Conservation (phyloP, 2,888 invertebrate genomes). For the Drosophila ezoana region DNA sequence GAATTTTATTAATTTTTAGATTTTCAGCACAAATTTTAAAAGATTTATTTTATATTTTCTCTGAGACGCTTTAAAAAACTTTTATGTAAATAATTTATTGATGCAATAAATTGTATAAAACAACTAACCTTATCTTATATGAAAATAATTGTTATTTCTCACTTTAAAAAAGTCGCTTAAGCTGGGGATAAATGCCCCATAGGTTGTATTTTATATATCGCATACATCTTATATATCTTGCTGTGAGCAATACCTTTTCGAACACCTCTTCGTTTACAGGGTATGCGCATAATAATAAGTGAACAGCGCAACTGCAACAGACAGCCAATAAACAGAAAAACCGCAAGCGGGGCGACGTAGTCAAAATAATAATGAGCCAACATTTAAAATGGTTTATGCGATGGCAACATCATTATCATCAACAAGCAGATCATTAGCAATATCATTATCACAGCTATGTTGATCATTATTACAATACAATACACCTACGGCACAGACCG, state of each 20-base stretch:
- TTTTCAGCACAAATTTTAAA: too few species aligned
- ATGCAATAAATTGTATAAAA: too few species aligned
- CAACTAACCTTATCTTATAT: too few species aligned
- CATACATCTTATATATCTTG: too few species aligned
- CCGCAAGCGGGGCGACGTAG: conserved; percentile 68
- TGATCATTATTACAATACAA: conserved; percentile 55
- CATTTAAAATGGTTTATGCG: conserved; percentile 78
- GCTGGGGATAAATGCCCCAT: too few species aligned
- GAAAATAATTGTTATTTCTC: too few species aligned
- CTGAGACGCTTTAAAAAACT: too few species aligned
- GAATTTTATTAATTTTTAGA: too few species aligned
- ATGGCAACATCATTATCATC: conserved; percentile 47
- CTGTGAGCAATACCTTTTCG: neutral
- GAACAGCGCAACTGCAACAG: conserved; percentile 38
- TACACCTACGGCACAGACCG: conserved; percentile 63
- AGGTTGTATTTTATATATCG: too few species aligned
- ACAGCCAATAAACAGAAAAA: conserved; percentile 69
- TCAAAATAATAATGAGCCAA: conserved; percentile 78
- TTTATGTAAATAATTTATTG: too few species aligned
- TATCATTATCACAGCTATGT: conserved; percentile 10
- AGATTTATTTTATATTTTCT: too few species aligned
- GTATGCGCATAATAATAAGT: conserved; percentile 23
- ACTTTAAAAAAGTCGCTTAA: too few species aligned
- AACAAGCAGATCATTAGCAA: conserved; percentile 15
- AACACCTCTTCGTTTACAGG: conserved; percentile 11